Evolutionary conservation across 1,140 invertebrate species (phyloP).

Genomic region (Rhynchophorus ferrugineus): DNA sequence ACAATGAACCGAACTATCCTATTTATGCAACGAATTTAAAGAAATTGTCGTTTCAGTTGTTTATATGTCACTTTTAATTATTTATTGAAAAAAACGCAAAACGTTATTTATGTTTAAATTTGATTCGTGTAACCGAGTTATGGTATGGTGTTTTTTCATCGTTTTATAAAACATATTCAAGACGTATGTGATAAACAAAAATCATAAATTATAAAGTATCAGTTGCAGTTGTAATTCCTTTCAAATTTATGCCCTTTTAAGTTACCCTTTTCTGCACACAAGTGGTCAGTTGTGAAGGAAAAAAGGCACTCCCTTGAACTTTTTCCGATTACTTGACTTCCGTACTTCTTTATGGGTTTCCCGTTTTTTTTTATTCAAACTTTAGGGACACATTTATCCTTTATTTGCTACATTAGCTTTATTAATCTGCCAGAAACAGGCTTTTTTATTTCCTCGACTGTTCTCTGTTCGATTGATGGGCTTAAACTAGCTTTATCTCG

Average conservation of each 20-base stretch:
- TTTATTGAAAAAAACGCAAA: no score
- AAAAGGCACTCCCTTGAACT: conserved; percentile 8
- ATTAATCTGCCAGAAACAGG: conserved; percentile 21
- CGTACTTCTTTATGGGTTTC: conserved; percentile 15
- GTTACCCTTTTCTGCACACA: conserved; percentile 3
- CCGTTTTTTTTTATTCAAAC: conserved; percentile 19
- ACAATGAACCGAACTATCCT: no score
- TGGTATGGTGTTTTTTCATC: no score
- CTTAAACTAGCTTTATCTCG: no score
- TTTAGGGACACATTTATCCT: conserved; percentile 20
- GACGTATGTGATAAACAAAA: no score
- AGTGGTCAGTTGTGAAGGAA: conserved; percentile 18
- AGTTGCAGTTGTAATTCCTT: conserved; percentile 12
- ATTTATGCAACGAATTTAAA: no score
- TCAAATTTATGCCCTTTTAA: conserved; percentile 16
- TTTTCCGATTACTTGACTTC: conserved; percentile 22
- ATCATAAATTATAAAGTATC: no score
- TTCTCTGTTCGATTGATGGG: background rate
- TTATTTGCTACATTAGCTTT: conserved; percentile 20
- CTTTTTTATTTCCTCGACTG: conserved; percentile 16
- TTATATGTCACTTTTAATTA: no score
- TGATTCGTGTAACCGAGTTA: no score
- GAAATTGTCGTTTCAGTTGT: no score
- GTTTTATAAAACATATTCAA: no score
- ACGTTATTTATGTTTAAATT: no score